Evolutionary conservation across 1,140 invertebrate species (phyloP).

Genomic region (Panulirus ornatus): DNA sequence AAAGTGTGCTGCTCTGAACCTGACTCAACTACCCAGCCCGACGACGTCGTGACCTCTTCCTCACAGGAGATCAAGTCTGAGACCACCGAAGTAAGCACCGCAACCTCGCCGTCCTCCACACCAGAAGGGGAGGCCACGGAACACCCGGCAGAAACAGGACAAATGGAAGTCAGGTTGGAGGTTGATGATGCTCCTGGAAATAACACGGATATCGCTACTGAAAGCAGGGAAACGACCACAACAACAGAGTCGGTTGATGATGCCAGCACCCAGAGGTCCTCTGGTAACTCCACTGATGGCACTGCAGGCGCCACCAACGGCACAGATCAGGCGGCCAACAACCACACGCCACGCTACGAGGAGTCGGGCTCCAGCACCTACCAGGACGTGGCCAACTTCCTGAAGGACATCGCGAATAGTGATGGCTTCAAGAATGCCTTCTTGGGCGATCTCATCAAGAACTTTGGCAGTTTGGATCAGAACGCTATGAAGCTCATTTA

Average conservation of each 20-base stretch:
- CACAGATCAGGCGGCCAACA: conserved; percentile 16
- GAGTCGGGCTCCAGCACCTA: conserved; percentile 49
- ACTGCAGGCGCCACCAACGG: background rate
- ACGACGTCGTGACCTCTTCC: background rate
- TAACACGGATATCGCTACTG: background rate
- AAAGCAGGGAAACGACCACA: background rate
- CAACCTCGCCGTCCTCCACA: background rate
- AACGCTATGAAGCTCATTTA: conserved; percentile 74
- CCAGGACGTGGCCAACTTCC: conserved; percentile 68
- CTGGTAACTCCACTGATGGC: background rate
- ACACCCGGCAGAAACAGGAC: background rate
- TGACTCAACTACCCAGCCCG: background rate
- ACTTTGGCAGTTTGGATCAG: conserved; percentile 71
- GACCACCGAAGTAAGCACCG: background rate
- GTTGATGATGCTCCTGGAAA: background rate
- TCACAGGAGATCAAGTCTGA: conserved; percentile 27
- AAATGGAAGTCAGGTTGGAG: background rate
- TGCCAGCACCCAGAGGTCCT: conserved; percentile 43
- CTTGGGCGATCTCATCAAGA: conserved; percentile 72
- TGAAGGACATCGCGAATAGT: conserved; percentile 69
- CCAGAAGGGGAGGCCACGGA: background rate
- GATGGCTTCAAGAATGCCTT: conserved; percentile 73
- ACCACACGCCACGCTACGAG: conserved; percentile 67
- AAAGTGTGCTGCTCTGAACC: conserved; percentile 51
- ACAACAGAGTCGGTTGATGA: background rate